Evolutionary conservation across 1,140 invertebrate genomes (phyloP).

Genomic region (Aphaenogaster ashmeadi): DNA sequence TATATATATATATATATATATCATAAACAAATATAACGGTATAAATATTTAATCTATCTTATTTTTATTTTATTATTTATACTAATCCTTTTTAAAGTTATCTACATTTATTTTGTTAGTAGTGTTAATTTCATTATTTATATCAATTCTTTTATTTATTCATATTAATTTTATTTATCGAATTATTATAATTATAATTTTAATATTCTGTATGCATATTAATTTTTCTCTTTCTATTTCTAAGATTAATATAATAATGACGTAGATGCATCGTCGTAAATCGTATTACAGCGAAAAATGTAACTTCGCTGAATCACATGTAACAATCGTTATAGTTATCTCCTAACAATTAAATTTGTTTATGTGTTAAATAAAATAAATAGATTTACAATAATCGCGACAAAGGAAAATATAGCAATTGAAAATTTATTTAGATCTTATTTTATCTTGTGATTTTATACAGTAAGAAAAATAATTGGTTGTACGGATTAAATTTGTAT

Average conservation of each 20-base stretch:
- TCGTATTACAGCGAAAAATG: background rate
- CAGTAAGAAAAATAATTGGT: no score
- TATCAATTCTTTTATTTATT: background rate
- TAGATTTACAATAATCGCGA: background rate
- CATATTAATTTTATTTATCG: background rate
- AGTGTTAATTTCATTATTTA: background rate
- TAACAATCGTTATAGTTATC: slow-evolving; percentile 19
- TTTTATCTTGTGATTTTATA: background rate
- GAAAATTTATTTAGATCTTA: background rate
- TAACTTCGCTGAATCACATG: background rate
- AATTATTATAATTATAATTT: background rate
- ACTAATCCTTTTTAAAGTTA: background rate
- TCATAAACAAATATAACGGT: background rate
- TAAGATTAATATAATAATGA: background rate
- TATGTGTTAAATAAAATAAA: background rate
- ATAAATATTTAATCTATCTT: background rate
- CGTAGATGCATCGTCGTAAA: background rate
- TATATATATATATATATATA: no score
- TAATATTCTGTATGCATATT: background rate
- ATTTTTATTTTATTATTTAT: background rate
- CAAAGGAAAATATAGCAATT: background rate
- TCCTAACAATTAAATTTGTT: slow-evolving; percentile 23
- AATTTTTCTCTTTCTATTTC: background rate
- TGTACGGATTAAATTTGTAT: no score
- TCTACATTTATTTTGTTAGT: background rate